Evolutionary conservation across 2,797 vertebrate species (phyloP), one percentile per base, ranked within the genome.

Genomic region (Rhynchotus rufescens): DNA sequence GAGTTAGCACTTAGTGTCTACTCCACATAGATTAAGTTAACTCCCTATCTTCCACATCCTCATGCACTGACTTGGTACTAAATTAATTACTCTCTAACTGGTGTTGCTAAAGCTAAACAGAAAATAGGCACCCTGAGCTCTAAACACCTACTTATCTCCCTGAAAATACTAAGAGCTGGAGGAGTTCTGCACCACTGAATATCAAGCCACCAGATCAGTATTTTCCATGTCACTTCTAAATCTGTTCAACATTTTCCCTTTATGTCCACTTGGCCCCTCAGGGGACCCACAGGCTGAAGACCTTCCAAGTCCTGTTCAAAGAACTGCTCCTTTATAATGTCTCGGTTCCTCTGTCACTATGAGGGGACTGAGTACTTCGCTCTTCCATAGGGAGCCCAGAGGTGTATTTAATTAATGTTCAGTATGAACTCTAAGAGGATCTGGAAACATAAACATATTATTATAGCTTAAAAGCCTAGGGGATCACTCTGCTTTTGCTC

Each of bases 321-420:
- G 64, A 45, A 64, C 38, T 66, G 42, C 52, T 88, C 8, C 44
- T 23, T 7, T 42, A 38, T 57, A 49, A 51, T 23, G 21, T 32
- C 40, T 68, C 28, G 19, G 61, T 86, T 94, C 74, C 40, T 71
- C 34, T 84, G 38, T 71, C 20, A 44, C 47, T 92, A 59, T 67
- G 86, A 72, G 86, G 64, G 74, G 36, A 80, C 14, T 54, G 59
- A 88, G 16, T 59, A 74, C 79, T 94, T 94, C 89, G 54, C 42
- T 83, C 60, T 76, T 83, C 54, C 57, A 40, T 2, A 60, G 80
- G 54, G 65, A 90, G 71, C 87, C 93, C 84, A 76, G 54, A 92
- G 95, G 92, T 93, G 28, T 86, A 91, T 93, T 91, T 96, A 93
- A 95, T 96, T 95, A 95, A 88, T 36, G 42, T 68, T 94, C 34